Percentiles rank a stretch among this genome's conserved stretches.
Evolutionary conservation across 2,888 invertebrate species (phyloP).

Genomic region (Palloptera scutellata): DNA sequence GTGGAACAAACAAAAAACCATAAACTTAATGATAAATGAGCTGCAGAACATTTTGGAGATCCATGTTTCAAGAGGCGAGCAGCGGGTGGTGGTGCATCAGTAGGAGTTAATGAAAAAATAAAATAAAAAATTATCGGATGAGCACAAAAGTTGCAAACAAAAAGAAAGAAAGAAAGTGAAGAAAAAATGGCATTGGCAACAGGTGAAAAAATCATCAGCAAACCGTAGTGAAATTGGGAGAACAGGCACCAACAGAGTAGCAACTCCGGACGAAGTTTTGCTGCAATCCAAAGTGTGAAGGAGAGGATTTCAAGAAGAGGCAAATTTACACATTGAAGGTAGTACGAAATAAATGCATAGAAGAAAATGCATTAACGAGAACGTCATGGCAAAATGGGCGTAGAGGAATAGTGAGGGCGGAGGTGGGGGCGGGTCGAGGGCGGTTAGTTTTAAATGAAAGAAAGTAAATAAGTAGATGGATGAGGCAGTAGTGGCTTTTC

Average conservation of each 20-base stretch:
- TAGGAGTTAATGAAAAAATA: background rate
- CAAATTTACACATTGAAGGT: background rate
- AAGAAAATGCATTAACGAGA: too few relatives aligned
- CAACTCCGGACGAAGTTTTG: background rate
- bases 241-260: background rate
- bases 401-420: too few relatives aligned
- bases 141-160: background rate
- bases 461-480: too few relatives aligned
- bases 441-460: too few relatives aligned
- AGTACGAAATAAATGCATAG: too few relatives aligned
- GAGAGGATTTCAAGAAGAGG: background rate
- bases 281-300: background rate
- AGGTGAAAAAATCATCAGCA: conserved; percentile 3
- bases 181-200: conserved; percentile 20
- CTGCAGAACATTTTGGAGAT: conserved; percentile 1
- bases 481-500: too few relatives aligned
- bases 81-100: conserved; percentile 7
- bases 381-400: too few relatives aligned
- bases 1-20: background rate
- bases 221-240: background rate
- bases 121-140: background rate
- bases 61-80: background rate
- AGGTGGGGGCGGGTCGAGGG: too few relatives aligned
- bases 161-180: background rate
- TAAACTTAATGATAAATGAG: conserved; percentile 9